Evolutionary conservation across 2,888 invertebrate genomes (phyloP).

Genomic region (Drosophila koepferae): DNA sequence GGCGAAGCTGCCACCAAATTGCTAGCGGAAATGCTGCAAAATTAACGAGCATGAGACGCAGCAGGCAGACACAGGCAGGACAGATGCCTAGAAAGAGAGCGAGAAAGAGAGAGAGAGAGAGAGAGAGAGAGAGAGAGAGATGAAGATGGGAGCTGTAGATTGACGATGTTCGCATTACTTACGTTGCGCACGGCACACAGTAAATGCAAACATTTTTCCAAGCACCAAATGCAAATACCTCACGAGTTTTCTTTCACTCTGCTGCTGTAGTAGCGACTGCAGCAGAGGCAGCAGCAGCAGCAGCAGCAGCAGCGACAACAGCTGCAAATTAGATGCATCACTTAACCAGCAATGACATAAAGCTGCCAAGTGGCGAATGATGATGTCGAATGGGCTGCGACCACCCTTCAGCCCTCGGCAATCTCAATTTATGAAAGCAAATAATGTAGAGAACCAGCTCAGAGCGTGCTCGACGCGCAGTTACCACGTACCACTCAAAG

Average conservation of each 20-base stretch:
- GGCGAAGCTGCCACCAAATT: slow-evolving; percentile 69
- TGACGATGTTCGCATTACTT: slow-evolving; percentile 33
- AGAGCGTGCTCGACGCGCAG: neutral
- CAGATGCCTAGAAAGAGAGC: neutral
- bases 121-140: neutral
- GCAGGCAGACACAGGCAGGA: slow-evolving; percentile 22
- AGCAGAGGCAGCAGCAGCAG: slow-evolving; percentile 8
- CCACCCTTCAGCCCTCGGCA: slow-evolving; percentile 2
- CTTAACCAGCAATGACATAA: slow-evolving; percentile 80
- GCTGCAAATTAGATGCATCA: slow-evolving; percentile 81
- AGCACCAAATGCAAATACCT: slow-evolving; percentile 57
- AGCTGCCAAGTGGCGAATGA: slow-evolving; percentile 72
- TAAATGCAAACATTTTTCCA: slow-evolving; percentile 67
- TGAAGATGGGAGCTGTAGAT: neutral
- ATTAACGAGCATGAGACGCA: slow-evolving; percentile 74
- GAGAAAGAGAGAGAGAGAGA: neutral
- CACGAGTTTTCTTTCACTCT: slow-evolving; percentile 6
- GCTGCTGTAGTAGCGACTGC: neutral
- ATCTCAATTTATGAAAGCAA: neutral
- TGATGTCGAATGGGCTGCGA: slow-evolving; percentile 36
- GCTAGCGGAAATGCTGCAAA: slow-evolving; percentile 80
- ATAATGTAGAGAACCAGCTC: neutral
- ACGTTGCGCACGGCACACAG: slow-evolving; percentile 35
- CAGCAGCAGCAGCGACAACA: slow-evolving; percentile 52
- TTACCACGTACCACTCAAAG: neutral